Percentiles rank a stretch among this genome's conserved stretches.
Evolutionary conservation across 2,113 vertebrate species (phyloP).

Genomic region (Psammodynastes pulverulentus): DNA sequence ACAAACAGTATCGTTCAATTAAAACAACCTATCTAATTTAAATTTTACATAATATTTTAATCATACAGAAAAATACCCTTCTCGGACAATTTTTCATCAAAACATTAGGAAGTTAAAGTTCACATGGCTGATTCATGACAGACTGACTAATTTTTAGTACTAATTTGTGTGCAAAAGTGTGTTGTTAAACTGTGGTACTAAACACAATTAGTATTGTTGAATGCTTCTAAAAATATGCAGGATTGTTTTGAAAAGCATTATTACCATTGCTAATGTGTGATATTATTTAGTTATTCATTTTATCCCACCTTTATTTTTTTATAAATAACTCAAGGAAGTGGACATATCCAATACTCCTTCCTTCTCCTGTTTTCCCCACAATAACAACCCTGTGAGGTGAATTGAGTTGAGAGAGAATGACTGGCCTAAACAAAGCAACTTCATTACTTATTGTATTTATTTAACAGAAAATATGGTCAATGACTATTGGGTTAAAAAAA

Average conservation of each 20-base stretch:
- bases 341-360: not conserved
- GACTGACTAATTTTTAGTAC: not conserved
- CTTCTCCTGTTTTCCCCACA: not conserved
- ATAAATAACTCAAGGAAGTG: not conserved
- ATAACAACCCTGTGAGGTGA: not conserved
- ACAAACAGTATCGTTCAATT: no score
- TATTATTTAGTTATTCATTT: not conserved
- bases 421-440: not conserved
- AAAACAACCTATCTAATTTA: no score
- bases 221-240: not conserved
- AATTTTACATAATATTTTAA: not conserved
- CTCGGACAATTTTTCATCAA: not conserved
- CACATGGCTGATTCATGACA: not conserved
- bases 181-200: not conserved
- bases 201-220: not conserved
- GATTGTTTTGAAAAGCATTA: not conserved
- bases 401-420: not conserved
- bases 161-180: not conserved
- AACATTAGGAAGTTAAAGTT: not conserved
- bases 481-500: not conserved
- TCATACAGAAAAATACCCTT: not conserved
- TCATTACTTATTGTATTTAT: not conserved
- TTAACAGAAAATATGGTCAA: not conserved
- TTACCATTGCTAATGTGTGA: not conserved
- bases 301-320: not conserved